Conservation (phyloP, 1,140 invertebrate species). For the Holcopasites calliopsidis region DNA sequence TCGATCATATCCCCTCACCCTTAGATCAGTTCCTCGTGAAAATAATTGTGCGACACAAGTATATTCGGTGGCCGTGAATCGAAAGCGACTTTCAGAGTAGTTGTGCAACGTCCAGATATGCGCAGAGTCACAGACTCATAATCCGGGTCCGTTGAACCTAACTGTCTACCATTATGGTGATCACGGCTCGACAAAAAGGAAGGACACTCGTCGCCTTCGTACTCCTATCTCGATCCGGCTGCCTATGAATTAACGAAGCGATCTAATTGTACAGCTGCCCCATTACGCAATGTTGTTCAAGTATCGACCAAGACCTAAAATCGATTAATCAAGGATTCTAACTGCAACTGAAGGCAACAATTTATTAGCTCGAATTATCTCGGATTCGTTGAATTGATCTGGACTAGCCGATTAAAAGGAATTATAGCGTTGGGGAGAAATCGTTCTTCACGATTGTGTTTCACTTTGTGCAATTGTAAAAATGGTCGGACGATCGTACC, state of each 20-base stretch:
- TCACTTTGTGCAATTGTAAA: not conserved
- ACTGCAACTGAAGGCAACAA: not conserved
- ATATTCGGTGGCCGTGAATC: not conserved
- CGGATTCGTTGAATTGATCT: too few relatives aligned
- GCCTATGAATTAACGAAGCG: constrained; percentile 24
- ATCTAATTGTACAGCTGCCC: constrained; percentile 19
- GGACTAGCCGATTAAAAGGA: too few relatives aligned
- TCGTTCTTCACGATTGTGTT: constrained; percentile 1
- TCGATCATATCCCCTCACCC: constrained; percentile 2
- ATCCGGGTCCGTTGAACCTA: constrained; percentile 73
- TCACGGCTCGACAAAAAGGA: constrained; percentile 55
- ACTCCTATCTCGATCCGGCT: not conserved
- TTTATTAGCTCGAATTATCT: not conserved
- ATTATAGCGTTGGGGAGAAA: too few relatives aligned
- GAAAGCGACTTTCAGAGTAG: not conserved
- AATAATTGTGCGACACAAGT: not conserved
- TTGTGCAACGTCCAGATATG: not conserved
- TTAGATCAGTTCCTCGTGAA: not conserved
- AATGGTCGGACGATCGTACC: not conserved
- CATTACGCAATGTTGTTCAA: not conserved
- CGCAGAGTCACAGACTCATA: constrained; percentile 9
- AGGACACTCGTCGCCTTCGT: constrained; percentile 3
- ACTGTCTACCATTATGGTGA: constrained; percentile 68
- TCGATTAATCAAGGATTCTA: not conserved
- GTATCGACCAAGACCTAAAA: not conserved